phyloP scores from a whole-genome alignment of 1,140 invertebrate genomes.

The Drosophila rufa region DNA sequence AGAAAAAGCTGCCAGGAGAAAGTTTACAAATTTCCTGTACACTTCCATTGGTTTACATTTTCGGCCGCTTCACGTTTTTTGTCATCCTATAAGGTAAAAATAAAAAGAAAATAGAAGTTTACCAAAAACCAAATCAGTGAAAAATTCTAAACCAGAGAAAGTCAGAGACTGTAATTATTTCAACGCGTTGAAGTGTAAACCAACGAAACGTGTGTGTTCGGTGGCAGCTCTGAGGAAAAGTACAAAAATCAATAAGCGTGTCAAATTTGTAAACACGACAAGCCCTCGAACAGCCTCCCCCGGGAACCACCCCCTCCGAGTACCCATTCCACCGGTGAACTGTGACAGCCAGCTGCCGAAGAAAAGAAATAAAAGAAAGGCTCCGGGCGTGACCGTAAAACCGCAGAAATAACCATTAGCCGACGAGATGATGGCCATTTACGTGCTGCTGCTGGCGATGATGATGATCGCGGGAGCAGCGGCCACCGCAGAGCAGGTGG shows the following conservation, averaged over 20 bases:
- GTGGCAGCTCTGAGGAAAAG: constrained; percentile 22
- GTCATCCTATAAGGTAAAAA: constrained; percentile 3
- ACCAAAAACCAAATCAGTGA: constrained; percentile 6
- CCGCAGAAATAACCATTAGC: constrained; percentile 48
- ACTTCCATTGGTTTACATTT: constrained; percentile 78
- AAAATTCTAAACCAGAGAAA: neutral
- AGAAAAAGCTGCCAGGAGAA: constrained; percentile 31
- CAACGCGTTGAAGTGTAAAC: constrained; percentile 17
- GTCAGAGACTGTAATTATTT: neutral
- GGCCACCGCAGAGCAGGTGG: constrained; percentile 56
- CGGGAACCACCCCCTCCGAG: neutral
- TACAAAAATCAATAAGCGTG: constrained; percentile 76
- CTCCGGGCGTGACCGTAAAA: constrained; percentile 27
- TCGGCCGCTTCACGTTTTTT: constrained; percentile 7
- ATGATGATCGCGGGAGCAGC: constrained; percentile 37
- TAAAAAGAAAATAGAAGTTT: constrained; percentile 5
- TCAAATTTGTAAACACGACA: constrained; percentile 79
- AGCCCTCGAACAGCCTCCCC: constrained; percentile 51
- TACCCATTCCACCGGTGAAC: constrained; percentile 40
- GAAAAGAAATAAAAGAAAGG: constrained; percentile 13
- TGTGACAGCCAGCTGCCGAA: constrained; percentile 44
- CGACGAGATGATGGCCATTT: constrained; percentile 45
- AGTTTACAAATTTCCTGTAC: constrained; percentile 40
- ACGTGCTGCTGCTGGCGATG: constrained; percentile 24
- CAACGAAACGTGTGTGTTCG: neutral